Conservation (phyloP, 2,888 invertebrate genomes). For the Spisula solida region DNA sequence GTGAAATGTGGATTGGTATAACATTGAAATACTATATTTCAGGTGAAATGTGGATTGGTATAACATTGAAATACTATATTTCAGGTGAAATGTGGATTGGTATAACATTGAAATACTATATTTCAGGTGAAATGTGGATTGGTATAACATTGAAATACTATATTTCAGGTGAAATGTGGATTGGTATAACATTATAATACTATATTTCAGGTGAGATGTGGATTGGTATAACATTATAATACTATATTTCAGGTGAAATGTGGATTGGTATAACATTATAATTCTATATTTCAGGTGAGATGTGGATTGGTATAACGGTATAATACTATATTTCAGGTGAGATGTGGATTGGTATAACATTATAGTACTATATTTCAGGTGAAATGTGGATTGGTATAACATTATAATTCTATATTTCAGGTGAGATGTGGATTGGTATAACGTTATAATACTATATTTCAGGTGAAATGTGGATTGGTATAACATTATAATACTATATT, state of each 20-base stretch:
- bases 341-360: constrained; percentile 87
- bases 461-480: constrained; percentile 88
- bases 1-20: constrained; percentile 88
- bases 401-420: constrained; percentile 81
- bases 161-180: constrained; percentile 87
- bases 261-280: constrained; percentile 87
- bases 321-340: constrained; percentile 85
- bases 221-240: constrained; percentile 87
- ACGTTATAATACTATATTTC: constrained; percentile 79
- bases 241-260: constrained; percentile 87
- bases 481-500: constrained; percentile 83
- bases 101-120: constrained; percentile 84
- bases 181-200: constrained; percentile 86
- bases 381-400: constrained; percentile 88
- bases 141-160: constrained; percentile 86
- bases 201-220: constrained; percentile 87
- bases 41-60: constrained; percentile 88
- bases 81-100: constrained; percentile 88
- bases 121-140: constrained; percentile 88
- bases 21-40: constrained; percentile 80
- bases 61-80: constrained; percentile 83
- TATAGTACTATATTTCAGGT: constrained; percentile 83
- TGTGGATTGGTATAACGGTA: constrained; percentile 88
- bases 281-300: constrained; percentile 86
- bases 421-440: constrained; percentile 88